Evolutionary conservation across 2,888 invertebrate species (phyloP).

Genomic region (Diaphora mendica): DNA sequence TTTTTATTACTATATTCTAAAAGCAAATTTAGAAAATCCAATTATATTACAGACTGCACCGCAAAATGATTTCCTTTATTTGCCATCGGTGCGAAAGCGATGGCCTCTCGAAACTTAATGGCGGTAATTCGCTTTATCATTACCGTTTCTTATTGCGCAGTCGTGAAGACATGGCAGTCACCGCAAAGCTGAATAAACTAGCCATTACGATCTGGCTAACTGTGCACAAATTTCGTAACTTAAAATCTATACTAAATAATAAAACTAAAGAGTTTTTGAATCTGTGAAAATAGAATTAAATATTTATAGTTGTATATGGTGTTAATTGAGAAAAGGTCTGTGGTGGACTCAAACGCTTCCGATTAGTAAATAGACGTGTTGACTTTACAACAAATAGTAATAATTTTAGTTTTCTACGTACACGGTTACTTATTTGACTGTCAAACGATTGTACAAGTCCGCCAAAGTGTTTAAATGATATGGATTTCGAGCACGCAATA

Average conservation of each 20-base stretch:
- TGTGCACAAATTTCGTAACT: conserved; percentile 55
- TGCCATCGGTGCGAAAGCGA: conserved; percentile 27
- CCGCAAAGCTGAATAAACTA: conserved; percentile 63
- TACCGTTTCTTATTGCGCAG: conserved; percentile 58
- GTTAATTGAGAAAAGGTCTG: background rate
- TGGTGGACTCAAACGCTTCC: background rate
- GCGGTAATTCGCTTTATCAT: conserved; percentile 59
- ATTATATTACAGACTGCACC: conserved; percentile 20
- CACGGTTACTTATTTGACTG: conserved; percentile 24
- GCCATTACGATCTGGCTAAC: conserved; percentile 54
- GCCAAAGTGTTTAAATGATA: conserved; percentile 18
- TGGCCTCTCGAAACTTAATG: conserved; percentile 43
- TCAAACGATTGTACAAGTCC: conserved; percentile 20
- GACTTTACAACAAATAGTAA: conserved; percentile 17
- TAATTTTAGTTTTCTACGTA: conserved; percentile 14
- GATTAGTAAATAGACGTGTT: conserved; percentile 25
- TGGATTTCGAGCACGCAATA: conserved; percentile 33
- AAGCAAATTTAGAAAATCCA: background rate
- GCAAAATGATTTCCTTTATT: conserved; percentile 49
- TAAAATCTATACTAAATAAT: background rate
- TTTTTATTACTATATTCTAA: background rate
- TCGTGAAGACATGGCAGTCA: conserved; percentile 63
- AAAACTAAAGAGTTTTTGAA: background rate
- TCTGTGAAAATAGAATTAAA: background rate
- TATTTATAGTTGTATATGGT: background rate